Conservation (phyloP, 2,888 invertebrate genomes). For the Leptinotarsa peninsularis region DNA sequence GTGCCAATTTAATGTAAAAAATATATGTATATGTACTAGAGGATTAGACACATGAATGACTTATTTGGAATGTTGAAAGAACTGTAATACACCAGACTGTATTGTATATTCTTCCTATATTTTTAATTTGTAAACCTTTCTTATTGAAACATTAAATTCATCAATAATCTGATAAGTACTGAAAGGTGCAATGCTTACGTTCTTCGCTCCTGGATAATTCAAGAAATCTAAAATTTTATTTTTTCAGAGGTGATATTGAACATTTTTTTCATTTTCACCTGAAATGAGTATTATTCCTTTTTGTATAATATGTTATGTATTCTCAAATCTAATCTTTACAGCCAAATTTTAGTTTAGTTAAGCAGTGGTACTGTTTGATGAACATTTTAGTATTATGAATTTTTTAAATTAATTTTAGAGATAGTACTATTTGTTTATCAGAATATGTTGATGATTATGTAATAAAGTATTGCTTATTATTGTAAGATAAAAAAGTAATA, state of each 20-base stretch:
- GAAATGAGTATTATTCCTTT: neutral
- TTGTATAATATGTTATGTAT: constrained; percentile 46
- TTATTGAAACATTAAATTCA: too few species aligned
- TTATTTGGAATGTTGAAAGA: constrained; percentile 10
- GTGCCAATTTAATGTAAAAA: constrained; percentile 39
- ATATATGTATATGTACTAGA: constrained; percentile 30
- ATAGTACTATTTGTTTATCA: constrained; percentile 44
- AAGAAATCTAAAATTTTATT: too few species aligned
- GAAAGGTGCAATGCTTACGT: too few species aligned
- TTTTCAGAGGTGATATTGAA: too few species aligned
- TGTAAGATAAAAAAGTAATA: constrained; percentile 33
- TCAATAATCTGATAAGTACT: too few species aligned
- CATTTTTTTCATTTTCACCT: too few species aligned
- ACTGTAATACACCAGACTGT: constrained; percentile 24
- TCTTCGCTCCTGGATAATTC: too few species aligned
- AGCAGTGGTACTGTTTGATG: constrained; percentile 31
- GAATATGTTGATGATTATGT: constrained; percentile 43
- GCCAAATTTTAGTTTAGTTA: constrained; percentile 39
- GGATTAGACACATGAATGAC: constrained; percentile 32
- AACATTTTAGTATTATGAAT: constrained; percentile 21
- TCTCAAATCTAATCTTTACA: constrained; percentile 37
- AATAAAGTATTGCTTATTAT: constrained; percentile 44
- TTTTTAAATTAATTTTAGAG: constrained; percentile 21
- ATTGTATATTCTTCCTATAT: constrained; percentile 20
- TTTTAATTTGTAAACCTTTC: neutral